Evolutionary conservation across 1,140 invertebrate genomes (phyloP).

Genomic region (Trachymyrmex cornetzi): DNA sequence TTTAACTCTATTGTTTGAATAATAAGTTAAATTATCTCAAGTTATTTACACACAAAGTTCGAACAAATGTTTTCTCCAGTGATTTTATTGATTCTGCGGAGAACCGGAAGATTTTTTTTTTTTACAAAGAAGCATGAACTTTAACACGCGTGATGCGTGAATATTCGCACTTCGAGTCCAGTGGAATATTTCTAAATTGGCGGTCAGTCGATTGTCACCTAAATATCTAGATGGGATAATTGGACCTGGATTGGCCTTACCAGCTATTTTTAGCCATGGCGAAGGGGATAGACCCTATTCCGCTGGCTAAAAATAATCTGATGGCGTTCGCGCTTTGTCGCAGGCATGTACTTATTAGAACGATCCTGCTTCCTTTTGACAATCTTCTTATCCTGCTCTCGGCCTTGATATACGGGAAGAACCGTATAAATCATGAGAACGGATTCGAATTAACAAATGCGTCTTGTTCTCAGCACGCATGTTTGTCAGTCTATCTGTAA

Average conservation of each 20-base stretch:
- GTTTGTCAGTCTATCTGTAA: background rate
- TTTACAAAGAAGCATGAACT: background rate
- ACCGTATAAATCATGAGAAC: background rate
- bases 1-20: too few species aligned
- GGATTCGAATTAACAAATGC: background rate
- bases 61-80: background rate
- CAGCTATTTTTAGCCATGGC: slow-evolving; percentile 84
- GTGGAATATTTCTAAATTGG: slow-evolving; percentile 86
- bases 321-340: slow-evolving; percentile 59
- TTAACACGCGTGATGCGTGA: slow-evolving; percentile 5
- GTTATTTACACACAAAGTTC: too few species aligned
- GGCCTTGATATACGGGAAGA: background rate
- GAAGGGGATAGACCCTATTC: slow-evolving; percentile 83
- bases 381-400: background rate
- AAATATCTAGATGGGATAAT: slow-evolving; percentile 86
- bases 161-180: slow-evolving; percentile 73
- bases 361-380: slow-evolving; percentile 12
- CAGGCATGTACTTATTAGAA: background rate
- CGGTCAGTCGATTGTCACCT: slow-evolving; percentile 85
- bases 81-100: background rate
- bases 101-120: background rate
- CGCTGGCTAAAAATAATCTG: slow-evolving; percentile 85
- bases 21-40: too few species aligned
- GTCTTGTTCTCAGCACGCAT: background rate
- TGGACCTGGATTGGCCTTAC: slow-evolving; percentile 85